Evolutionary conservation across 2,113 vertebrate species (phyloP), one percentile per base, ranked within the genome.

Genomic region (Cinclus mexicanus): DNA sequence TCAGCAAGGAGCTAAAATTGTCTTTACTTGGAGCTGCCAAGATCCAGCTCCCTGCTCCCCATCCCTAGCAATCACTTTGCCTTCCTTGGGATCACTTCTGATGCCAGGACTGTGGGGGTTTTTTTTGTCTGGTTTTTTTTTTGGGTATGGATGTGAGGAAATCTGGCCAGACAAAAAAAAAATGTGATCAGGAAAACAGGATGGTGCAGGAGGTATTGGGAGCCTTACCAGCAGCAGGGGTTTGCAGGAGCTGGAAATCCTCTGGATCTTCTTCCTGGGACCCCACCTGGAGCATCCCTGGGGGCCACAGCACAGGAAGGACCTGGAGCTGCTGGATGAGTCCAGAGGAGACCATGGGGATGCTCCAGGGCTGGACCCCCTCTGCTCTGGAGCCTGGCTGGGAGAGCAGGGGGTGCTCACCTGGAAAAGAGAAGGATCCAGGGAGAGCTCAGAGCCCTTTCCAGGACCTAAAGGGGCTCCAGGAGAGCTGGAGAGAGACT

Each of bases 91-190:
- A 61, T 49, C 98, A 95, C 96, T 99, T 98, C 97, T 98, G 98
- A 95, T 98, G 98, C 77, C 98, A 47, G 49, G 98, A 97, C 91
- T 98, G 98, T 49, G 98, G 14, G n/a, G n/a, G n/a, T n/a, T n/a
- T n/a, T n/a, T n/a, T n/a, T n/a, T n/a, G n/a, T n/a, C n/a, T n/a
- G n/a, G n/a, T n/a, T 52, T 16, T 52, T 98, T 87, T 98, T 98
- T 80, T 97, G 97, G 70, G 99, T 97, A 98, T 99, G 95, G 47
- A 23, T n/a, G 39, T 5, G 21, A 95, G 37, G 78, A 69, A 77
- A 92, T 23, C 6, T 9, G 9, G 10, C 55, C 61, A 52, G 70
- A 29, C n/a, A 37, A 72, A 71, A 89, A 70, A 42, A 59, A 14
- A 50, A 50, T 28, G 14, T 10, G 10, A 4, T 24, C 57, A 42